Conservation (phyloP, 2,797 vertebrate species). For the Liasis olivaceus region DNA sequence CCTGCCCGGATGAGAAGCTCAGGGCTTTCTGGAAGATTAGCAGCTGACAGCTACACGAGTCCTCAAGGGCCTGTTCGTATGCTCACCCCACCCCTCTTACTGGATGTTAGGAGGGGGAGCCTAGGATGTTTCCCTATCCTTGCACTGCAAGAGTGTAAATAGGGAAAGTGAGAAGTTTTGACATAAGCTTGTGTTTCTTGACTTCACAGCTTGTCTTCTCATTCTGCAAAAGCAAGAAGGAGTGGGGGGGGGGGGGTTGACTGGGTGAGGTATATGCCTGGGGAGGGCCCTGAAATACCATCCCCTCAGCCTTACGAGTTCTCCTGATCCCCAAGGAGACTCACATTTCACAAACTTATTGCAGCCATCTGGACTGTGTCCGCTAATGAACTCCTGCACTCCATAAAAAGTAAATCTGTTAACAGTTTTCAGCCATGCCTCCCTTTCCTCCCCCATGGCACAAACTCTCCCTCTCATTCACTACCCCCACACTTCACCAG, state of each 20-base stretch:
- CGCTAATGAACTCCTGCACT: conserved; percentile 75
- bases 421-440: conserved; percentile 65
- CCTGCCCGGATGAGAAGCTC: not conserved
- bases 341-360: conserved; percentile 73
- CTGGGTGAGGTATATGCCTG: conserved; percentile 59
- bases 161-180: conserved; percentile 17
- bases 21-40: not conserved
- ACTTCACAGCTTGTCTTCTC: conserved; percentile 15
- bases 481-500: conserved; percentile 29
- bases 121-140: not conserved
- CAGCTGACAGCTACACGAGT: conserved; percentile 9
- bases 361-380: conserved; percentile 74
- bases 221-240: conserved; percentile 11
- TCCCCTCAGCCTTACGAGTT: conserved; percentile 38
- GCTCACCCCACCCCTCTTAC: not conserved
- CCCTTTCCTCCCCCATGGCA: conserved; percentile 36
- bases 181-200: not conserved
- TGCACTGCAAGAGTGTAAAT: rapidly evolving
- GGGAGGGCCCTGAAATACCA: conserved; percentile 65
- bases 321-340: conserved; percentile 62
- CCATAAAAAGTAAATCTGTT: conserved; percentile 75
- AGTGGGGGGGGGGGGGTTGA: conserved; percentile 19
- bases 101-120: not conserved
- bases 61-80: not conserved
- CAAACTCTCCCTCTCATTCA: conserved; percentile 44